phyloP scores from a whole-genome alignment of 2,113 vertebrate species.

The Colius striatus region DNA sequence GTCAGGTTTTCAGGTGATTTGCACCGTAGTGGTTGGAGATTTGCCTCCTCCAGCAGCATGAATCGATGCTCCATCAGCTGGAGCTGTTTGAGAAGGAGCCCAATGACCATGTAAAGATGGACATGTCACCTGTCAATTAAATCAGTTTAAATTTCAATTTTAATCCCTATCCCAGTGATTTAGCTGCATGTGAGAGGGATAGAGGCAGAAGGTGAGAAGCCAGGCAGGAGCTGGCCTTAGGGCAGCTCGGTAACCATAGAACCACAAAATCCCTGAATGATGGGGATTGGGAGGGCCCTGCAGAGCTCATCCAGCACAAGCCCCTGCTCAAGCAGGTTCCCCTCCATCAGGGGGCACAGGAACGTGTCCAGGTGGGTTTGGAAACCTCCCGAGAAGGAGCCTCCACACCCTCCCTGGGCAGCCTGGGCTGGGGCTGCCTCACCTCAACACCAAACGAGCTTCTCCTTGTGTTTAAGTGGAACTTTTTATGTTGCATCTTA shows the following conservation, averaged over 20 bases:
- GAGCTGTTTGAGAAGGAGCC: rapidly evolving
- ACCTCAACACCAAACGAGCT: too few species aligned
- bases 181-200: neutral
- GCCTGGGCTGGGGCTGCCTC: too few species aligned
- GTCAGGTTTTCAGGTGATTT: neutral
- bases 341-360: too few species aligned
- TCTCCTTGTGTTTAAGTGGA: too few species aligned
- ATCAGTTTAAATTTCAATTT: neutral
- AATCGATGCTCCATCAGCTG: neutral
- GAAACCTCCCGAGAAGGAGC: too few species aligned
- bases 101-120: neutral
- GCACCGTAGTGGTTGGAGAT: neutral
- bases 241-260: neutral
- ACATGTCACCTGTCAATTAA: rapidly evolving
- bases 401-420: too few species aligned
- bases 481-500: too few species aligned
- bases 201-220: neutral
- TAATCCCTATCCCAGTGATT: rapidly evolving
- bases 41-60: neutral
- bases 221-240: neutral
- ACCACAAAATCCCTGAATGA: too few species aligned
- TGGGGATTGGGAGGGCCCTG: too few species aligned
- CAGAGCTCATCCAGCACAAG: too few species aligned
- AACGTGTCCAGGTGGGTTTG: too few species aligned
- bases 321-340: too few species aligned